phyloP scores from a whole-genome alignment of 2,797 vertebrate genomes.

The Anguilla obscura region DNA sequence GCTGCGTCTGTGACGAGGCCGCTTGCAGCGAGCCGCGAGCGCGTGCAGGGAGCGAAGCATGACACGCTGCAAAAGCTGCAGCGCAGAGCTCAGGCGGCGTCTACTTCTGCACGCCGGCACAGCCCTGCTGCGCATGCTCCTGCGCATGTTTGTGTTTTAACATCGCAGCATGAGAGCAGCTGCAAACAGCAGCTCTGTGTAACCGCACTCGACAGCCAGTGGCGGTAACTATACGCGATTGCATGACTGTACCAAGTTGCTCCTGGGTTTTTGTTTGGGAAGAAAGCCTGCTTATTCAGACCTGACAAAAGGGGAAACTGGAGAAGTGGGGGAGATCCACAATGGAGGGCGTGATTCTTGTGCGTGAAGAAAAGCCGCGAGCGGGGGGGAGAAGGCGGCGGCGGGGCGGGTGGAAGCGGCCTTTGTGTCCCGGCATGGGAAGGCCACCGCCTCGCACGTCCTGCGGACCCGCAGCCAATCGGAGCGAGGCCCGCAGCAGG shows the following conservation, averaged over 20 bases:
- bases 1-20: background rate
- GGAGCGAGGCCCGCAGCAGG: background rate
- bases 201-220: background rate
- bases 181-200: background rate
- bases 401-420: background rate
- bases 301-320: conserved; percentile 3
- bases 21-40: background rate
- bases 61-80: background rate
- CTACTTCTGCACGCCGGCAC: background rate
- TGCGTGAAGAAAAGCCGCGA: background rate
- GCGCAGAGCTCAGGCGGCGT: background rate
- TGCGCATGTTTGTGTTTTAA: background rate
- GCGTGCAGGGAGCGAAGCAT: background rate
- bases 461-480: background rate
- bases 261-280: background rate
- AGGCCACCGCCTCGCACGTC: background rate
- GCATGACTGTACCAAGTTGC: background rate
- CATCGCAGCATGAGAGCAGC: background rate
- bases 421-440: background rate
- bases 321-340: background rate
- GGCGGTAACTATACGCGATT: background rate
- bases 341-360: conserved; percentile 10
- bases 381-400: background rate
- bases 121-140: background rate
- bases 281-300: background rate